Evolutionary conservation across 2,888 invertebrate genomes (phyloP).

Genomic region (Netelia inedita): DNA sequence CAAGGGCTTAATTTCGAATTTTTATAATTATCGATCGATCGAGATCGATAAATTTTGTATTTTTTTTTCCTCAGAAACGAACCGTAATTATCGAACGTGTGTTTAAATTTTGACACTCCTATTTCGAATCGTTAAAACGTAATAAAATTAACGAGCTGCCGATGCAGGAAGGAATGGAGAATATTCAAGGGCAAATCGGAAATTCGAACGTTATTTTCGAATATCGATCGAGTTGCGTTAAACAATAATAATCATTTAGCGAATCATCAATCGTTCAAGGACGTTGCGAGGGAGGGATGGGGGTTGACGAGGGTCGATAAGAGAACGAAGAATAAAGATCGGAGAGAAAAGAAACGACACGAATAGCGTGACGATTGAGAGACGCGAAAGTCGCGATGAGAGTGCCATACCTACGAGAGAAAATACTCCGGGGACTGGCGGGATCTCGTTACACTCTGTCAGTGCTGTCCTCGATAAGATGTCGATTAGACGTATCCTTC

Average conservation of each 20-base stretch:
- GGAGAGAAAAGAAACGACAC: background rate
- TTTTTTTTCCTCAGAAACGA: background rate
- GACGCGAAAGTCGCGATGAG: slow-evolving; percentile 33
- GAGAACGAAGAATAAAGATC: slow-evolving; percentile 16
- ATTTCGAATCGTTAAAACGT: too few species aligned
- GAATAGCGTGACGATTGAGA: slow-evolving; percentile 30
- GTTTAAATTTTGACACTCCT: background rate
- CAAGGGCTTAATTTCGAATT: background rate
- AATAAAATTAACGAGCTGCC: too few species aligned
- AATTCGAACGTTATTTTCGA: background rate
- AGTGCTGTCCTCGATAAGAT: slow-evolving; percentile 17
- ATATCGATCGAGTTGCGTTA: background rate
- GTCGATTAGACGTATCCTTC: background rate
- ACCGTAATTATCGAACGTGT: too few species aligned
- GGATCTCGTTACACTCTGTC: slow-evolving; percentile 56
- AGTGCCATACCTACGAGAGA: background rate
- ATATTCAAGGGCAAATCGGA: background rate
- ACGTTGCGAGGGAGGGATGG: background rate
- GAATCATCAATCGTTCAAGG: slow-evolving; percentile 18
- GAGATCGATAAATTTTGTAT: background rate
- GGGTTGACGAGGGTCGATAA: slow-evolving; percentile 17
- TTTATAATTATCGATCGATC: background rate
- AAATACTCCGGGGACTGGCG: slow-evolving; percentile 31
- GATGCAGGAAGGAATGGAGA: too few species aligned
- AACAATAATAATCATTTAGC: background rate